These are phyloP conservation scores for zebrafish (Danio rerio) DNA, from an alignment of 2,113 vertebrate species.

Conservation along the genomic window DNA sequence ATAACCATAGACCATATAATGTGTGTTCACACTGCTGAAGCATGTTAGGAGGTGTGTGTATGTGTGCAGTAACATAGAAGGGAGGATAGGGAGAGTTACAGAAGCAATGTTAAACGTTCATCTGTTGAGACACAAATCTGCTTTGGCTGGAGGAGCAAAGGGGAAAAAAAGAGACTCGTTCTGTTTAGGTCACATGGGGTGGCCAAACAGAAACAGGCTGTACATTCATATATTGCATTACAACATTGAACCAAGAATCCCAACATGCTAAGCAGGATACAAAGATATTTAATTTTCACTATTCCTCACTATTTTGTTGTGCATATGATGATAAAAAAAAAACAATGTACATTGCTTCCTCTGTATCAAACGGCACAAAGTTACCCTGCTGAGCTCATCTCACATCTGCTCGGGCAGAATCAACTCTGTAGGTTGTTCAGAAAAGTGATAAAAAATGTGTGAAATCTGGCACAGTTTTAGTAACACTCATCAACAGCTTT, in stretches of 20 bases:
- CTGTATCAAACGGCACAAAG: neutral
- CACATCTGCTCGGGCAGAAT: conserved; percentile 2
- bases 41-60: neutral
- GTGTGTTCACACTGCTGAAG: conserved; percentile 6
- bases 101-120: conserved; percentile 11
- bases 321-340: neutral
- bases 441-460: conserved; percentile 48
- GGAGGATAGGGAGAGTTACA: neutral
- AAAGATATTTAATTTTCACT: neutral
- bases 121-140: conserved; percentile 43
- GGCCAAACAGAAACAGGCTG: conserved; percentile 2
- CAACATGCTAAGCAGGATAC: neutral
- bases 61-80: neutral
- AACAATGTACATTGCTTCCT: neutral
- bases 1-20: neutral
- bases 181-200: neutral
- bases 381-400: neutral
- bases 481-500: conserved; percentile 15
- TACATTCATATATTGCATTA: neutral
- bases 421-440: conserved; percentile 41
- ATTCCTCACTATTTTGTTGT: neutral
- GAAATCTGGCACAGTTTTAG: conserved; percentile 42
- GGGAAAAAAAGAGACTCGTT: neutral
- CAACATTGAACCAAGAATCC: neutral
- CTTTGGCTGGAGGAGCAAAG: conserved; percentile 27